Evolutionary conservation across 1,140 invertebrate genomes (phyloP), one percentile per base, ranked within the genome.

Genomic region (Phymorhynchus buccinoides): DNA sequence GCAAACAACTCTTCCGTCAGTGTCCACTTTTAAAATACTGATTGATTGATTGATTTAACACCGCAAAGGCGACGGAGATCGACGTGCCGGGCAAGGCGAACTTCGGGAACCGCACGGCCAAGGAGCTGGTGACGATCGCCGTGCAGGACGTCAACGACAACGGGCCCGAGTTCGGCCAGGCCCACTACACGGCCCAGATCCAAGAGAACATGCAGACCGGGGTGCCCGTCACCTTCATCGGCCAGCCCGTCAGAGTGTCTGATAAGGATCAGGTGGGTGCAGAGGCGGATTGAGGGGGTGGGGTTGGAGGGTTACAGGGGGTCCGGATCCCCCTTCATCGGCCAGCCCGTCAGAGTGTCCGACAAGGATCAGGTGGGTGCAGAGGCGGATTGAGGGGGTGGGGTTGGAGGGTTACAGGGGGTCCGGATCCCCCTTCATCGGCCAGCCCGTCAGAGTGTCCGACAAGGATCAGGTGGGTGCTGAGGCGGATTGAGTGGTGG

Each of bases 61-160:
- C n/a, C n/a, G n/a, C n/a, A n/a, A n/a, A 79, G 88, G 88, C 89
- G 48, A 71, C 85, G 78, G 89, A 91, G 79, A 71, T 88, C 27
- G 86, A 88, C 6, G 84, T 88, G 80, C 79, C 86, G 27, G 86
- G 88, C 1, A 87, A 89, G 39, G 79, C 83, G 14, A 88, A 90
- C 68, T 88, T 83, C 96, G 96, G 96, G 9, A 91, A 95, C 35
- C 96, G 96, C 0, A 96, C 95, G 80, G 96, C 96, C 0, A 96
- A 95, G 12, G 98, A 97, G 0, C 97, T 98, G 94, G 96, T 98
- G 0, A 98, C 97, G 0, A 95, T 99, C 48, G 97, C 98, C 84
- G 94, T 99, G 14, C 96, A 96, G n/a, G 98, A 99, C 94, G 96
- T 98, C 0, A 99, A 99, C 92, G 98, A 99, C 94, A 97, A 99